Evolutionary conservation across 2,888 invertebrate genomes (phyloP), one percentile per base, ranked within the genome.

Genomic region (Orthosia gracilis): DNA sequence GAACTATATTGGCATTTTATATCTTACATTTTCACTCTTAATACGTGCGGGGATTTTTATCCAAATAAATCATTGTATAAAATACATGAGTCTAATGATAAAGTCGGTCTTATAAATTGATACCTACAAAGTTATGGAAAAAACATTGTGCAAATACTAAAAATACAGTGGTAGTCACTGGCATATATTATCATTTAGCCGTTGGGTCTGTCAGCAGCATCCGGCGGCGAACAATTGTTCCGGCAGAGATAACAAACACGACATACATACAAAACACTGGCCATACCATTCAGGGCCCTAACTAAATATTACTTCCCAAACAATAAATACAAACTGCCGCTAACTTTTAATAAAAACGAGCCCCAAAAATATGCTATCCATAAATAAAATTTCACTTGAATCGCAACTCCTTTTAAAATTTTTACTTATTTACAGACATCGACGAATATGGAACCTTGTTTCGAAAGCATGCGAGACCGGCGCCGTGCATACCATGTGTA

Each of bases 241-340:
- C 87, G 79, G 74, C 72, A 72, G 70, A 73, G 89, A 90, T 90
- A 90, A 88, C 78, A 89, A 89, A 86, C 75, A 80, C 81, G 74
- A 75, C 69, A 70, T 67, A 78, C 79, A 73, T 80, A 76, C 80
- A 78, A 76, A 76, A 83, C 79, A 78, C 62, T 69, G 69, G 66
- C 67, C 71, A 78, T 52, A 73, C 66, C 63, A 70, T 84, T 79
- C 76, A 69, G 52, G 55, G 63, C 55, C 69, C 59, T 58, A 61
- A 80, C 80, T 76, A 55, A 70, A 83, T 63, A 80, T 71, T 73
- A 76, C 72, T 80, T 80, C 65, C 80, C 69, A 80, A 83, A 70
- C 50, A 73, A 72, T 68, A 72, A 72, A 54, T 45, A 71, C 7
- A 67, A 71, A 83, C 57, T 69, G 47, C 74, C 69, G 75, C 69